These are phyloP conservation scores for Saguinus midas DNA, from an alignment of 2,113 vertebrate genomes.

Conservation along the genomic window DNA sequence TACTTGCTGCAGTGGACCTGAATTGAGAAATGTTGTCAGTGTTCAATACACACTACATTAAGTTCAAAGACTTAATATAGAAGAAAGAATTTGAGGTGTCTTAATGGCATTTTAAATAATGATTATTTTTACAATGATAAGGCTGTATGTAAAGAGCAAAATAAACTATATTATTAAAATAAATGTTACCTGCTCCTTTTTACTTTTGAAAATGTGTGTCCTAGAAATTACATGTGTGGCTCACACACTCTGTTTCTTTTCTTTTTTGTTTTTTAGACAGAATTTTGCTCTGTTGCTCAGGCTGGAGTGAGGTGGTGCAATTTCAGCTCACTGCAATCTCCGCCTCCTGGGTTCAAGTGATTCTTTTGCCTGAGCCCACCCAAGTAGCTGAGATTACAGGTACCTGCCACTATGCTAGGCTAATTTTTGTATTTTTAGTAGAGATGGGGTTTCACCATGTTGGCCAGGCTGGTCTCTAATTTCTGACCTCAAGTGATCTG, in stretches of 20 bases:
- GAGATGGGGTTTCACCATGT: too few species aligned
- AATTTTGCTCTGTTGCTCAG: too few species aligned
- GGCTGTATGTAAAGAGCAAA: background rate
- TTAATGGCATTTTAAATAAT: background rate
- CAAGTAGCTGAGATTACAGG: too few species aligned
- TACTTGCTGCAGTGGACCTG: background rate
- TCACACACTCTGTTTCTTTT: background rate
- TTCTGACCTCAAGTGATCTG: too few species aligned
- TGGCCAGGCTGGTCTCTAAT: too few species aligned
- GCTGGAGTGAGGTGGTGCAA: too few species aligned
- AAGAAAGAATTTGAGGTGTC: background rate
- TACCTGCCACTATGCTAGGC: too few species aligned
- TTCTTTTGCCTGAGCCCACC: too few species aligned
- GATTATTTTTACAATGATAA: background rate
- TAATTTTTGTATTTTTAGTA: too few species aligned
- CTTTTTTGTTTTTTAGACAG: too few species aligned
- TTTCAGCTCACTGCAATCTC: too few species aligned
- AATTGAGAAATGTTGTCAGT: background rate
- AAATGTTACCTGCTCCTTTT: background rate
- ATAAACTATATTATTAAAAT: background rate
- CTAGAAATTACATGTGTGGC: background rate
- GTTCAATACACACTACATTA: fast-evolving
- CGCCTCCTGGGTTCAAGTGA: too few species aligned
- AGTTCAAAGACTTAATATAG: background rate
- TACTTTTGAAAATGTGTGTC: background rate